phyloP scores from a whole-genome alignment of 2,113 vertebrate species.

The Montifringilla adamsi region DNA sequence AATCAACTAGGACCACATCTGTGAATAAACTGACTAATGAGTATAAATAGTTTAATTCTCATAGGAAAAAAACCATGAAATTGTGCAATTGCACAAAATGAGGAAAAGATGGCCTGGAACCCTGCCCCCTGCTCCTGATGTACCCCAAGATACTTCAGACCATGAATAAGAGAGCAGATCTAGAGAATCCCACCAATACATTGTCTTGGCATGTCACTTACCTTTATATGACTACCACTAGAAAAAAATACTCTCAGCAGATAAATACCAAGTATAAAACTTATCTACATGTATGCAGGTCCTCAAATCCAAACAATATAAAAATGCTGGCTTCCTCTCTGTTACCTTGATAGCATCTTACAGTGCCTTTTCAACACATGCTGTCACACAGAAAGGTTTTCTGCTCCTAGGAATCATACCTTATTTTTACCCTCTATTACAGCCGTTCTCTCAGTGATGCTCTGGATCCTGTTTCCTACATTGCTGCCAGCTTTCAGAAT shows the following conservation, averaged over 20 bases:
- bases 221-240: neutral
- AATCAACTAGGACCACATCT: neutral
- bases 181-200: neutral
- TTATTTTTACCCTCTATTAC: slow-evolving; percentile 89
- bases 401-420: slow-evolving; percentile 71
- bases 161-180: neutral
- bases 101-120: neutral
- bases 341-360: neutral
- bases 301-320: neutral
- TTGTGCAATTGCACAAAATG: slow-evolving; percentile 26
- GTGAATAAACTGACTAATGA: slow-evolving; percentile 4
- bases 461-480: slow-evolving; percentile 86
- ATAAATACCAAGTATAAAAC: neutral
- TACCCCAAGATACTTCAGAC: neutral
- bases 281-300: neutral
- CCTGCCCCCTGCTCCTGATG: neutral
- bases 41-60: neutral
- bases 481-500: slow-evolving; percentile 67
- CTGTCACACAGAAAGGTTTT: neutral
- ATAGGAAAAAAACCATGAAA: neutral
- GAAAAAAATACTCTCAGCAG: neutral
- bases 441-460: slow-evolving; percentile 82
- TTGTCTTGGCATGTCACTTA: neutral
- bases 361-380: neutral
- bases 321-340: neutral